Evolutionary conservation across 1,140 invertebrate species (phyloP), one percentile per base, ranked within the genome.

Genomic region (Drosophila auraria): DNA sequence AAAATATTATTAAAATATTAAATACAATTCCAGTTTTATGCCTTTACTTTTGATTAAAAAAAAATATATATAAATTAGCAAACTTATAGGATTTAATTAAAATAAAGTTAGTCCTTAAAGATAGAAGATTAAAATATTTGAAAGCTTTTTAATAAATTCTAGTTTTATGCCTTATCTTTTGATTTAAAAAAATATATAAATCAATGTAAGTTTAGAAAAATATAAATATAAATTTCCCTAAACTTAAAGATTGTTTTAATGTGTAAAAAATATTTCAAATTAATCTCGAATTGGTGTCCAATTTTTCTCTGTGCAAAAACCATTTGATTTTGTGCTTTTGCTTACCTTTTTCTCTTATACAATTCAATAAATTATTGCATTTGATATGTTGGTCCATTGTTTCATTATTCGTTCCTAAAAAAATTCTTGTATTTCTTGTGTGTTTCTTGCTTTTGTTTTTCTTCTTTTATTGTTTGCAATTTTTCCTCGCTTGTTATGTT

Each of bases 321-420:
- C 12, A 44, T 54, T 57, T 6, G 25, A 14, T 8, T 8, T 7
- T 23, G 15, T 0, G 2, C 27, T 8, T 64, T 64, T 61, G 66
- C 83, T 77, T 77, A 89, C 84, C 84, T 90, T 89, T 90, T 89
- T 62, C 63, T 86, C 62, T 81, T 86, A 86, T 90, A 90, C 82
- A 90, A 82, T 82, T 90, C 49, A 86, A 90, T 90, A 90, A 90
- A 90, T 91, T 91, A 91, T 91, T 91, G 87, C 89, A 82, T 91
- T 91, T 91, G 87, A 91, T 91, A 87, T 91, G 87, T 91, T 91
- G 89, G 89, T 91, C 89, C 89, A 91, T 91, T 91, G 89, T 91
- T 91, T 91, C 89, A 87, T 84, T 84, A 87, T 82, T 91, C 89
- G 87, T 91, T 91, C 89, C 83, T 90, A 90, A 90, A 90, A 76